phyloP scores from a whole-genome alignment of 64 coral and sea anemone genomes.

The Orbicella faveolata region DNA sequence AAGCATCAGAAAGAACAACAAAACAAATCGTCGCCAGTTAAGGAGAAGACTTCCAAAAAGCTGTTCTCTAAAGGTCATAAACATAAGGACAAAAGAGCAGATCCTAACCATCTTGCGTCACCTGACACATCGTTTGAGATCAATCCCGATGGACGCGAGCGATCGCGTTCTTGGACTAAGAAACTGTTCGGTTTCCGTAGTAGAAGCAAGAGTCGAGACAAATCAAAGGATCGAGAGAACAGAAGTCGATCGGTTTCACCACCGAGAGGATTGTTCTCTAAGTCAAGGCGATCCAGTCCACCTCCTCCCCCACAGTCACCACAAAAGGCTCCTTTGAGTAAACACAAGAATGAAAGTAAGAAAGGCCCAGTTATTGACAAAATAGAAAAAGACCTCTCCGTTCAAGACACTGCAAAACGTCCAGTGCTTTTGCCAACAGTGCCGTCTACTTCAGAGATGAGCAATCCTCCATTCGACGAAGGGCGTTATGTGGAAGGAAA shows the following conservation, averaged over 20 bases:
- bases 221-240: neutral
- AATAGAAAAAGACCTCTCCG: neutral
- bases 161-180: conserved; percentile 77
- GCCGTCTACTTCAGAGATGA: neutral
- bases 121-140: conserved; percentile 14
- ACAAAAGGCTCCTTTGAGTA: conserved; percentile 22
- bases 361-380: neutral
- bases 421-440: neutral
- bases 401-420: neutral
- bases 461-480: too few relatives aligned
- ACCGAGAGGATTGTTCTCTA: conserved; percentile 9
- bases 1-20: conserved; percentile 4
- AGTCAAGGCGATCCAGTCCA: neutral
- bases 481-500: neutral
- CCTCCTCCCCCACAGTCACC: neutral
- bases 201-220: conserved; percentile 62
- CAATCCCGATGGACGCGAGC: conserved; percentile 19
- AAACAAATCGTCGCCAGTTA: neutral
- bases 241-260: conserved; percentile 43
- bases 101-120: conserved; percentile 2
- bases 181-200: conserved; percentile 67
- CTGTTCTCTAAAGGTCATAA: conserved; percentile 41
- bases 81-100: neutral
- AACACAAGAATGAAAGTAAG: neutral
- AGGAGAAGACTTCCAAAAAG: conserved; percentile 7